Conservation (phyloP, 2,113 vertebrate genomes). For the Madoqua kirkii region DNA sequence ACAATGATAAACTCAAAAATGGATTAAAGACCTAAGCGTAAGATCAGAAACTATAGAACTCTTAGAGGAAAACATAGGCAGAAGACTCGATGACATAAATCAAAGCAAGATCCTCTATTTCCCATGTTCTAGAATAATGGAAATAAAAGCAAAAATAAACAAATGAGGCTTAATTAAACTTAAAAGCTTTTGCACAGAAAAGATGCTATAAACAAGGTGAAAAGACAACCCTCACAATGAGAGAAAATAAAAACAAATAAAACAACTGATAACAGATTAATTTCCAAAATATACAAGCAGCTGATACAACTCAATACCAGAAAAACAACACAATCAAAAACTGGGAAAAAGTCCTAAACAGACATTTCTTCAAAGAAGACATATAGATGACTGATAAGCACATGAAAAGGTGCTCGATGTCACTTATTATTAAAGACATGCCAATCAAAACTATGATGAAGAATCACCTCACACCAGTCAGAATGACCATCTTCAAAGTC, state of each 20-base stretch:
- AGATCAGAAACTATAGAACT: not conserved
- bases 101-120: not conserved
- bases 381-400: not conserved
- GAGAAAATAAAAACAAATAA: not conserved
- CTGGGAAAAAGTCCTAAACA: not conserved
- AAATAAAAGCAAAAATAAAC: not conserved
- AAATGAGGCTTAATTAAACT: not conserved
- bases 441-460: not conserved
- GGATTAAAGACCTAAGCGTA: not conserved
- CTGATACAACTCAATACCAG: not conserved
- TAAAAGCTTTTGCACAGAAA: not conserved
- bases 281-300: not conserved
- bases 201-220: not conserved
- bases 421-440: not conserved
- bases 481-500: not conserved
- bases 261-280: not conserved
- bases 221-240: not conserved
- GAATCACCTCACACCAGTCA: not conserved
- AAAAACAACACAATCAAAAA: not conserved
- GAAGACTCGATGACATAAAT: not conserved
- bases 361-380: not conserved
- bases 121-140: not conserved
- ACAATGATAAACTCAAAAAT: not conserved
- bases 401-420: not conserved
- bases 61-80: not conserved